These are phyloP conservation scores for Eciton burchellii DNA, from an alignment of 1,140 invertebrate genomes.

Conservation along the genomic window DNA sequence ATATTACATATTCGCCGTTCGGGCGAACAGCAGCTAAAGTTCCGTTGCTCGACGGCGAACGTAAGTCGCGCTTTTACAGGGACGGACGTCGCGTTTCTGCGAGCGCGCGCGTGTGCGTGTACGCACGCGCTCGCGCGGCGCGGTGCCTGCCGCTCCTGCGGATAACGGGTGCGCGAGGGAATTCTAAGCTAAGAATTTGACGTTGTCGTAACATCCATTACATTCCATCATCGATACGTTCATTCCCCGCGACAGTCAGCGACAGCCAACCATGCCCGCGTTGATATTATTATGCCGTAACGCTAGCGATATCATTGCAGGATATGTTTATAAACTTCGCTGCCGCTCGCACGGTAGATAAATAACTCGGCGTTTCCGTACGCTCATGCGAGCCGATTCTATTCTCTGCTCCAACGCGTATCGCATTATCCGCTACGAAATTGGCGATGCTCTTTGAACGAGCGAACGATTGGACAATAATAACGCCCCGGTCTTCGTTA, in stretches of 20 bases:
- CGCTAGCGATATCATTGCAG: no score
- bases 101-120: no score
- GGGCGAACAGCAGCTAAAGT: slow-evolving; percentile 54
- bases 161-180: slow-evolving; percentile 17
- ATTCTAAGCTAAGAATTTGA: slow-evolving; percentile 23
- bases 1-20: slow-evolving; percentile 60
- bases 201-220: neutral
- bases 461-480: no score
- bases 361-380: slow-evolving; percentile 20
- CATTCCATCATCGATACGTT: no score
- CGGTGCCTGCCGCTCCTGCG: slow-evolving; percentile 12
- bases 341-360: no score
- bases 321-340: no score
- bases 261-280: no score
- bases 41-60: slow-evolving; percentile 43
- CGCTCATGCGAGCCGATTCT: neutral
- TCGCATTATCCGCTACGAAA: neutral
- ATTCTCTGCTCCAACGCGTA: no score
- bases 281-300: no score
- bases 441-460: neutral
- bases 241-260: neutral
- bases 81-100: slow-evolving; percentile 42
- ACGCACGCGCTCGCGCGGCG: no score
- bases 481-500: neutral
- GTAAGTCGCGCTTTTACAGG: slow-evolving; percentile 77